Conservation (phyloP, 2,888 invertebrate species). For the Drosophila greeni region DNA sequence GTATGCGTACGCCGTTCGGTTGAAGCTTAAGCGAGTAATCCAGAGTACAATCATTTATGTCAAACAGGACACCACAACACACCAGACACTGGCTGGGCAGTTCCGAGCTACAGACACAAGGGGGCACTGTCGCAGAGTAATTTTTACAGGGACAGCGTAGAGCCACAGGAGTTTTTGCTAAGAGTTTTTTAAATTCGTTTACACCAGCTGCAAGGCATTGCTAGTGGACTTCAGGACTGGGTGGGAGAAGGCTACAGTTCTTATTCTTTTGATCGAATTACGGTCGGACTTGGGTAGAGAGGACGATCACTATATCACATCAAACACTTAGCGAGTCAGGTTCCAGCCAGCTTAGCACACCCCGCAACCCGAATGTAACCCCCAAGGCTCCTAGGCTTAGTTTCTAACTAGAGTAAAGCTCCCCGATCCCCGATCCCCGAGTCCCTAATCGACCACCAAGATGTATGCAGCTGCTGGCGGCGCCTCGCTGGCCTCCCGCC, state of each 20-base stretch:
- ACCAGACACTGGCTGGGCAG: conserved; percentile 14
- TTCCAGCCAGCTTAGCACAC: conserved; percentile 12
- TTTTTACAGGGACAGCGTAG: conserved; percentile 63
- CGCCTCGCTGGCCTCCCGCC: conserved; percentile 90
- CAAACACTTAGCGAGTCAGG: not conserved
- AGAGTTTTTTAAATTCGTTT: conserved; percentile 59
- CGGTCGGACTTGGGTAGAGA: not conserved
- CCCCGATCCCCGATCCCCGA: not conserved
- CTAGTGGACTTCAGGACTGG: conserved; percentile 17
- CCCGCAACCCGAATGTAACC: conserved; percentile 23
- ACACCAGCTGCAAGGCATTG: conserved; percentile 53
- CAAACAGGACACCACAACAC: conserved; percentile 63
- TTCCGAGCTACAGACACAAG: conserved; percentile 20
- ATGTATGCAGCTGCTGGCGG: conserved; percentile 96
- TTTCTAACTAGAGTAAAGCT: conserved; percentile 27
- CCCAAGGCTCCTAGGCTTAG: conserved; percentile 5
- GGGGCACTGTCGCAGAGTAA: conserved; percentile 23
- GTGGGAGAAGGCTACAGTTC: not conserved
- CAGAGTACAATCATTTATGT: conserved; percentile 74
- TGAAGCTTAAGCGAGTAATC: conserved; percentile 67
- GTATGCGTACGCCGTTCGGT: conserved; percentile 54
- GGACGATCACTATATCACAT: not conserved
- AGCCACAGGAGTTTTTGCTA: conserved; percentile 59
- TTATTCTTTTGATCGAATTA: not conserved
- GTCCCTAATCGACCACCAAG: conserved; percentile 16